phyloP scores from a whole-genome alignment of 2,113 vertebrate species.

The Glaucidium brasilianum region DNA sequence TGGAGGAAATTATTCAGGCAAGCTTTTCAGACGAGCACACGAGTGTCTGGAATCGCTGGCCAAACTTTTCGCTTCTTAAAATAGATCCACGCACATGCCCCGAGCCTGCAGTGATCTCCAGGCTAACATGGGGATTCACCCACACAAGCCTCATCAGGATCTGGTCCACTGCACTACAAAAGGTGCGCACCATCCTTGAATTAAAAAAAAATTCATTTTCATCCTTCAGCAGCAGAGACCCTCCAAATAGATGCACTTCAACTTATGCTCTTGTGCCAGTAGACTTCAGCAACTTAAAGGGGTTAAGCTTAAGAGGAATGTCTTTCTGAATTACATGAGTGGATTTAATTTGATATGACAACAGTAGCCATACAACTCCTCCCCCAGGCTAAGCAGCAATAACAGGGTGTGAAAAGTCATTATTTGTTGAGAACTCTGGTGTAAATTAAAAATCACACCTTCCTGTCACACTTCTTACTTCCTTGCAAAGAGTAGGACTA shows the following conservation, averaged over 20 bases:
- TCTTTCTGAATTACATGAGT: slow-evolving; percentile 36
- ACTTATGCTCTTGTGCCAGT: neutral
- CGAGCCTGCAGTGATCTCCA: neutral
- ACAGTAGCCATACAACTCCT: slow-evolving; percentile 70
- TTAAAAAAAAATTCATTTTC: neutral
- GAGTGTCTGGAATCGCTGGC: rapidly evolving
- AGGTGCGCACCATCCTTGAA: neutral
- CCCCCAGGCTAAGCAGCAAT: slow-evolving; percentile 62
- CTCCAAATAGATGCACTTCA: neutral
- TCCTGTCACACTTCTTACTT: slow-evolving; percentile 74
- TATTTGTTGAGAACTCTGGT: slow-evolving; percentile 74
- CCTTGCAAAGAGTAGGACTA: slow-evolving; percentile 51
- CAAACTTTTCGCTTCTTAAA: neutral
- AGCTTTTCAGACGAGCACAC: neutral
- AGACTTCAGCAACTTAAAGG: slow-evolving; percentile 30
- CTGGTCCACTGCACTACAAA: neutral
- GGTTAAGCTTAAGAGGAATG: slow-evolving; percentile 63
- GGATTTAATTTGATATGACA: slow-evolving; percentile 67
- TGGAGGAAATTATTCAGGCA: neutral
- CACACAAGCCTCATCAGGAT: neutral
- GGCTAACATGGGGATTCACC: neutral
- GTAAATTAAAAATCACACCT: slow-evolving; percentile 84
- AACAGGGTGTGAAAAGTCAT: slow-evolving; percentile 79
- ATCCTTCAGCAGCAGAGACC: neutral
- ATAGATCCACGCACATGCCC: rapidly evolving